phyloP scores from a whole-genome alignment of 2,888 invertebrate species.

The Thumatha senex region DNA sequence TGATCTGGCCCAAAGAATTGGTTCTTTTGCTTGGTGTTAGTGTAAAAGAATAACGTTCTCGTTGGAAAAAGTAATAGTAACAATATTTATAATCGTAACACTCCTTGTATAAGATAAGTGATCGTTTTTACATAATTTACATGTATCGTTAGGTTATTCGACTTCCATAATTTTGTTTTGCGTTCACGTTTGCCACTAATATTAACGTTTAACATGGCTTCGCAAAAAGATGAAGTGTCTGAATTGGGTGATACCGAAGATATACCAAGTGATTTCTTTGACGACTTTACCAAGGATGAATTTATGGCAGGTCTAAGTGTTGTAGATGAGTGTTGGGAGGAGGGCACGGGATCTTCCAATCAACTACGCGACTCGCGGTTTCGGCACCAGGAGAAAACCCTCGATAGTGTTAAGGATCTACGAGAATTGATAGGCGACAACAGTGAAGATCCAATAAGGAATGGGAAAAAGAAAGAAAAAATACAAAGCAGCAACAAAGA shows the following conservation, averaged over 20 bases:
- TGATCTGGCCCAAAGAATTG: too few species aligned
- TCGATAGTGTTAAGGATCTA: conserved; percentile 58
- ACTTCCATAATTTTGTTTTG: conserved; percentile 1
- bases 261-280: conserved; percentile 77
- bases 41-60: too few species aligned
- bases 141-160: not conserved
- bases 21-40: too few species aligned
- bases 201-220: conserved; percentile 27
- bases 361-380: conserved; percentile 20
- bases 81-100: too few species aligned
- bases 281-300: conserved; percentile 73
- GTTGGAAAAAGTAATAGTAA: too few species aligned
- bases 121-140: too few species aligned
- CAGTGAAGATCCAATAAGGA: conserved; percentile 17
- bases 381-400: conserved; percentile 43
- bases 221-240: conserved; percentile 34
- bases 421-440: conserved; percentile 56
- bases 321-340: conserved; percentile 71
- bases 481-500: conserved; percentile 14
- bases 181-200: conserved; percentile 5
- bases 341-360: conserved; percentile 30
- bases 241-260: conserved; percentile 62
- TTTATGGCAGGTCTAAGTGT: conserved; percentile 77
- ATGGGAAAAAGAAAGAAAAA: not conserved
- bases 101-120: too few species aligned